Conservation (phyloP, 2,797 vertebrate genomes). For the Prunella strophiata region DNA sequence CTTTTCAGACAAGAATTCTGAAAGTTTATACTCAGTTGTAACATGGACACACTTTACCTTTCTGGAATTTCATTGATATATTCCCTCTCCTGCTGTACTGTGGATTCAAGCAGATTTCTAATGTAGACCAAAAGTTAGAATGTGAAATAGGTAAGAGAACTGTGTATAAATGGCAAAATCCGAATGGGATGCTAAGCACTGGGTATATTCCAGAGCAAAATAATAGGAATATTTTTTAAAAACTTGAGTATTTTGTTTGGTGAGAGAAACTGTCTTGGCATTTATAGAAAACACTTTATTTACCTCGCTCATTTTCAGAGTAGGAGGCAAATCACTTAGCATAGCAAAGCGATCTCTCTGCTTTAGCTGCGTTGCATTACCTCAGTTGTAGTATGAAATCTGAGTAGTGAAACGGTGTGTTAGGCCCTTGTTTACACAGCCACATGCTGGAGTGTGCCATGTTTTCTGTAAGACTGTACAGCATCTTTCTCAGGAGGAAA, state of each 20-base stretch:
- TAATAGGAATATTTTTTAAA: background rate
- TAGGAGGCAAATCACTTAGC: conserved; percentile 31
- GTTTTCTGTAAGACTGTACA: background rate
- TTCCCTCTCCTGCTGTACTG: background rate
- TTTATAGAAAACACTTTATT: conserved; percentile 2
- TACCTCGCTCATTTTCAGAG: conserved; percentile 42
- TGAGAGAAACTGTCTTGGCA: background rate
- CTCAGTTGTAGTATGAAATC: background rate
- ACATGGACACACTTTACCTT: background rate
- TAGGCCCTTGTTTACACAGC: conserved; percentile 1
- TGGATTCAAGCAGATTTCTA: background rate
- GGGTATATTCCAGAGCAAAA: background rate
- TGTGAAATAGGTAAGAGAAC: background rate
- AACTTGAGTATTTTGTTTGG: background rate
- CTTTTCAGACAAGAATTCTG: background rate
- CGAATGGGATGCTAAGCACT: background rate
- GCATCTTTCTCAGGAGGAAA: background rate
- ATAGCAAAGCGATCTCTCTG: conserved; percentile 44
- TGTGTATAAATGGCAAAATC: background rate
- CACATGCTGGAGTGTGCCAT: background rate
- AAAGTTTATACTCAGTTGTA: background rate
- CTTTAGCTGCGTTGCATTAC: conserved; percentile 18
- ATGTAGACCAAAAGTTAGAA: background rate
- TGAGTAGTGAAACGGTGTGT: background rate
- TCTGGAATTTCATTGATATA: background rate